These are phyloP conservation scores for Formica exsecta DNA, from an alignment of 1,140 invertebrate genomes.

Conservation along the genomic window DNA sequence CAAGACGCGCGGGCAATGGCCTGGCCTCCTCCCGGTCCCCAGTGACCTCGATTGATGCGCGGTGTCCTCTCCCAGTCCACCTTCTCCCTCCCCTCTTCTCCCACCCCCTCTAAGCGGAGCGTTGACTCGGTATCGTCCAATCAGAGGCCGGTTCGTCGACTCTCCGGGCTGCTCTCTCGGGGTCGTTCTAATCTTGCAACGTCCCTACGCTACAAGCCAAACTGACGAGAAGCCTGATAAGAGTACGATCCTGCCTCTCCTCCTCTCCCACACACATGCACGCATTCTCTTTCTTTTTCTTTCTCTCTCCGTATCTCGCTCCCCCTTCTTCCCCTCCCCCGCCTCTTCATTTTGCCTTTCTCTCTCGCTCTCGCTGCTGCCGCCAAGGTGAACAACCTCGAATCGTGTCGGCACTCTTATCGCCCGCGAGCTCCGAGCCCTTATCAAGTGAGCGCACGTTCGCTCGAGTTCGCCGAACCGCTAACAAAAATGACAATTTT, in stretches of 20 bases:
- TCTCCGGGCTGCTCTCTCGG: conserved; percentile 75
- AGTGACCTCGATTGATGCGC: conserved; percentile 85
- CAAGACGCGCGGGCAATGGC: conserved; percentile 82
- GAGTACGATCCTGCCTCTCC: conserved; percentile 68
- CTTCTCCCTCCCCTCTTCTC: conserved; percentile 34
- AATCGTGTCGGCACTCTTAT: conserved; percentile 85
- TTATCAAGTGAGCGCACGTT: conserved; percentile 80
- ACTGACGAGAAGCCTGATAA: conserved; percentile 79
- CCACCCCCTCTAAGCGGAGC: conserved; percentile 65
- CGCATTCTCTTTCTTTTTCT: neutral
- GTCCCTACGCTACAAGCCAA: conserved; percentile 76
- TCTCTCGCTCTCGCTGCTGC: conserved; percentile 53
- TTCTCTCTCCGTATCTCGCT: conserved; percentile 3
- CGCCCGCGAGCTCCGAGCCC: conserved; percentile 76
- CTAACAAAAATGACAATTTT: conserved; percentile 59
- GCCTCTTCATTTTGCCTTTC: conserved; percentile 57
- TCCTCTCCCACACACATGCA: conserved; percentile 30
- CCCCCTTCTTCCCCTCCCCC: conserved; percentile 33
- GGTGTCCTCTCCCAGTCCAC: conserved; percentile 74
- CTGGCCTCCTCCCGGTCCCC: conserved; percentile 82
- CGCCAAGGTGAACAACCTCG: conserved; percentile 85
- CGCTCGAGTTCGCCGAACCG: conserved; percentile 72
- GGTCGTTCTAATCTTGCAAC: conserved; percentile 79
- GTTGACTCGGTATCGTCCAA: conserved; percentile 77
- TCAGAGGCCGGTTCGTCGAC: conserved; percentile 76